These are phyloP conservation scores for Blera fallax DNA, from an alignment of 2,888 invertebrate genomes.

Conservation along the genomic window DNA sequence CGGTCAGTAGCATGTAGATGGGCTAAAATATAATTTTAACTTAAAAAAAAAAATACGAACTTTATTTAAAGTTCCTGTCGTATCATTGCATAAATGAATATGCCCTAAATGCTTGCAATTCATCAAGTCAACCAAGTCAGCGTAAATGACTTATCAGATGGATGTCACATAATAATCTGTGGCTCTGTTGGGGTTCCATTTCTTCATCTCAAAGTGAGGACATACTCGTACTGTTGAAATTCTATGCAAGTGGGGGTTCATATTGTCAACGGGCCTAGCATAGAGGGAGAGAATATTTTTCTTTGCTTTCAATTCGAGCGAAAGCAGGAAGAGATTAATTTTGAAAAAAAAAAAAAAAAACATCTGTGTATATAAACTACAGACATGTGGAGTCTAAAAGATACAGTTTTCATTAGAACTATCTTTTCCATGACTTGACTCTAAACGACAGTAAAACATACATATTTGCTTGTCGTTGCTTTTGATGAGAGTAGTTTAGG, in stretches of 20 bases:
- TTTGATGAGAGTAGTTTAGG: slow-evolving; percentile 43
- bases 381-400: slow-evolving; percentile 30
- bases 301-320: slow-evolving; percentile 29
- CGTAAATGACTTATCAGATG: slow-evolving; percentile 42
- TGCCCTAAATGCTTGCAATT: slow-evolving; percentile 31
- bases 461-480: slow-evolving; percentile 7
- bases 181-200: slow-evolving; percentile 1
- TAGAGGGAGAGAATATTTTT: not conserved
- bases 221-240: slow-evolving; percentile 13
- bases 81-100: slow-evolving; percentile 19
- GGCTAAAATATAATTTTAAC: slow-evolving; percentile 8
- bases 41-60: not conserved
- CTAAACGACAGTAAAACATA: slow-evolving; percentile 10
- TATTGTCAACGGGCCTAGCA: slow-evolving; percentile 29
- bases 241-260: slow-evolving; percentile 16
- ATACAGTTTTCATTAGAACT: slow-evolving; percentile 45
- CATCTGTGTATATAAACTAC: slow-evolving; percentile 1
- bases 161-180: slow-evolving; percentile 28
- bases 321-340: slow-evolving; percentile 67
- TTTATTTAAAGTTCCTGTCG: not conserved
- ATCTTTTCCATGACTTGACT: slow-evolving; percentile 19
- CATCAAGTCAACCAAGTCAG: slow-evolving; percentile 14
- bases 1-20: not conserved
- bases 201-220: slow-evolving; percentile 1
- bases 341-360: slow-evolving; percentile 16